Percentiles rank a stretch among this genome's conserved stretches.
phyloP scores from a whole-genome alignment of 2,797 vertebrate genomes.

The Eulemur coronatus region DNA sequence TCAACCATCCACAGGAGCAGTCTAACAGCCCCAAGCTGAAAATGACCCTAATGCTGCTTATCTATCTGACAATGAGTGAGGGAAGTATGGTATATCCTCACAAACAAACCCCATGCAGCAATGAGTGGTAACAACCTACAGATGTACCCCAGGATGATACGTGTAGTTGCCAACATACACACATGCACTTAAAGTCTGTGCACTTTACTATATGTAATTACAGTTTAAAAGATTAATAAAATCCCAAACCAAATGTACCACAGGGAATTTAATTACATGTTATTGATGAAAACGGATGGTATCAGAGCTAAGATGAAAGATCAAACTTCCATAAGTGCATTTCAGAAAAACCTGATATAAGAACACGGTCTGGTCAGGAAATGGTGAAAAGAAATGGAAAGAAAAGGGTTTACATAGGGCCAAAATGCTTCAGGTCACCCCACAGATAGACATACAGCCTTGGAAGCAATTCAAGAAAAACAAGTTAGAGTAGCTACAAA shows the following conservation, averaged over 20 bases:
- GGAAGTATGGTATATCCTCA: neutral
- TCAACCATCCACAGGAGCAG: neutral
- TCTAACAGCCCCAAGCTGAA: neutral
- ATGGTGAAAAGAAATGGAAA: neutral
- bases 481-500: neutral
- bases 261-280: neutral
- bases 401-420: neutral
- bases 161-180: neutral
- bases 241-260: neutral
- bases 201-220: neutral
- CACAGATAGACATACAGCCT: neutral
- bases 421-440: neutral
- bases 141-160: neutral
- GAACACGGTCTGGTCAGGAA: neutral
- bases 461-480: neutral
- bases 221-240: neutral
- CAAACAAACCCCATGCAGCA: neutral
- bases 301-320: slow-evolving; percentile 19
- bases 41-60: neutral
- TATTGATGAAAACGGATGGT: neutral
- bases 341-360: slow-evolving; percentile 24
- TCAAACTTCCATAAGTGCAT: neutral
- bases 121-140: neutral
- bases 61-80: neutral
- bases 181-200: neutral